Base-by-base conservation (phyloP, 2,888 invertebrate species). In the Acrobasis repandana region DNA sequence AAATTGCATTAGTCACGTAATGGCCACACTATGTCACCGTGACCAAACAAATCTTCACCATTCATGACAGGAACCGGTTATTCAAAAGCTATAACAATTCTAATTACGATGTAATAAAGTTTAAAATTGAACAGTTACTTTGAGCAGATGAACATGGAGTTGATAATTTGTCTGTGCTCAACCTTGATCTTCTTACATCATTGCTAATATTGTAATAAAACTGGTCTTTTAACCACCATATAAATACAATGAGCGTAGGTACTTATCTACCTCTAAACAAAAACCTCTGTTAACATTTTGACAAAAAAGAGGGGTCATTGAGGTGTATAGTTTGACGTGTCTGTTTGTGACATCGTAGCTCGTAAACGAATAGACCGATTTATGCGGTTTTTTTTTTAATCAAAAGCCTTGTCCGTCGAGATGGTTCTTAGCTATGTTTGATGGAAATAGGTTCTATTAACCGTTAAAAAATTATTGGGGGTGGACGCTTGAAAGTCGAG, bases 1-100 rank as follows among this genome's bases (percentile, higher is more conserved):
- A 54, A 61, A 61, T 62, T 46, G 38, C 58, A 63, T 67, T 67
- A 67, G 51, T 61, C 63, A 63, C 50, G 58, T 56, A 61, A 59
- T 60, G 36, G 43, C 43, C 15, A 52, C 51, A 47, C 58, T 38
- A 52, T 38, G 57, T 57, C 64, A 57, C 63, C 65, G 61, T 61
- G 38, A 15, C 60, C 48, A 58, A 63, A 65, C 64, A 65, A 67
- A 65, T 60, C 46, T 57, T 57, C 58, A 63, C 57, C 61, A 51
- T 51, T 59, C 43, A 59, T 18, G 20, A 48, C 48, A 36, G 36
- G 16, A 56, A 43, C 38, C 28, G 50, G 34, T 38, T 59, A 33
- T 20, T 43, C 43, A 10, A 43, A 43, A 50, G 28, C 38, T 20
- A 15, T 59, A 51, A 38, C 38, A 59, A 59, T 51, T 43, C 15